phyloP scores from a whole-genome alignment of 1,140 invertebrate genomes.

The Wiebesia pumilae region DNA sequence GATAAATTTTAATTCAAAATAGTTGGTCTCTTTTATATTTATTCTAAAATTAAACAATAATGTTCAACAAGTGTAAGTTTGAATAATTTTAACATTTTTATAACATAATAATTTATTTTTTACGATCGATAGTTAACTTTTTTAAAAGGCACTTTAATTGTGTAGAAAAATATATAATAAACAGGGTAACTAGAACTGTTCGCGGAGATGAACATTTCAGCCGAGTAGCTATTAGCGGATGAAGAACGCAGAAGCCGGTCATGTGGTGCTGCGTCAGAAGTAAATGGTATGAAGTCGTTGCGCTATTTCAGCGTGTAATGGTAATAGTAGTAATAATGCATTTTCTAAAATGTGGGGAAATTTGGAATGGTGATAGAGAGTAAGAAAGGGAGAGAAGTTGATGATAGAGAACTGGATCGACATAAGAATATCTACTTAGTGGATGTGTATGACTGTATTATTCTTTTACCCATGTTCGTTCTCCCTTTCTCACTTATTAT shows the following conservation, averaged over 20 bases:
- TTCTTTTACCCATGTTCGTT: not conserved
- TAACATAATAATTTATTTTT: no score
- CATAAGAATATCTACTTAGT: not conserved
- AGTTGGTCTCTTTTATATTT: no score
- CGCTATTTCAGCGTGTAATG: not conserved
- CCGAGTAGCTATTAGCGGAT: conserved; percentile 16
- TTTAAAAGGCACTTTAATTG: not conserved
- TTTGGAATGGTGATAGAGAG: not conserved
- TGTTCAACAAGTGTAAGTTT: no score
- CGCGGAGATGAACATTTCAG: not conserved
- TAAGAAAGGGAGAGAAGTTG: not conserved
- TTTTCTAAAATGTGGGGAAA: not conserved
- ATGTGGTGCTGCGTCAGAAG: not conserved
- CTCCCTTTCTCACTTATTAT: conserved; percentile 1
- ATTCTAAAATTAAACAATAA: no score
- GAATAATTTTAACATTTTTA: no score
- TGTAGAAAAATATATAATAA: not conserved
- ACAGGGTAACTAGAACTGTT: not conserved
- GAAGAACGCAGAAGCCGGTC: not conserved
- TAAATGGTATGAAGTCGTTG: not conserved
- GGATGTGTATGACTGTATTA: not conserved
- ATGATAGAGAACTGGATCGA: not conserved
- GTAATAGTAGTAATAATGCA: not conserved
- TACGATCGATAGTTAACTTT: no score
- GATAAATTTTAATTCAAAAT: no score